phyloP scores from a whole-genome alignment of 1,140 invertebrate genomes.

The Octopus sinensis region DNA sequence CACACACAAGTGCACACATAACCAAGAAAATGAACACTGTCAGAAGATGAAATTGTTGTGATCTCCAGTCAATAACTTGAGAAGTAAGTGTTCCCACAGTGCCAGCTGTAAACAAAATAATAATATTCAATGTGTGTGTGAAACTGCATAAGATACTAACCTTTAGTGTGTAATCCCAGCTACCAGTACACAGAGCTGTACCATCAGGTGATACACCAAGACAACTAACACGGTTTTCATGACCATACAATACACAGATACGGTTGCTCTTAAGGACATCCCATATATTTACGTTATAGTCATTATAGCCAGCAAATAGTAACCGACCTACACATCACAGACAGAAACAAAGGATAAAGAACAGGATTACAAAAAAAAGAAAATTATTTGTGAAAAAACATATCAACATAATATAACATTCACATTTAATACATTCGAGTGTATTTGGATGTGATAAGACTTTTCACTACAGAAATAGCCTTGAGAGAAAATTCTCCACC shows the following conservation, averaged over 20 bases:
- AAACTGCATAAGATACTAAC: slow-evolving; percentile 59
- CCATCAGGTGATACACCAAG: slow-evolving; percentile 95
- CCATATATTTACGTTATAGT: slow-evolving; percentile 98
- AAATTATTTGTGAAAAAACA: too few relatives aligned
- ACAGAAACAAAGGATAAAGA: neutral
- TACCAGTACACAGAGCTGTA: slow-evolving; percentile 92
- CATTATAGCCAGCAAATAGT: slow-evolving; percentile 97
- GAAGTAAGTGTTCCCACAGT: too few relatives aligned
- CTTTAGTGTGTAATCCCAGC: slow-evolving; percentile 95
- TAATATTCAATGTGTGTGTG: too few relatives aligned
- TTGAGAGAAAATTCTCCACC: too few relatives aligned
- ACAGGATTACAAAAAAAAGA: neutral
- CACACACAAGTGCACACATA: too few relatives aligned
- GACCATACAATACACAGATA: slow-evolving; percentile 89
- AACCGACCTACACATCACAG: slow-evolving; percentile 69
- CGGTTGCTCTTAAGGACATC: slow-evolving; percentile 92
- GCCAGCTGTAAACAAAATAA: too few relatives aligned
- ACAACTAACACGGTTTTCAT: slow-evolving; percentile 96
- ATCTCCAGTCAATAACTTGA: too few relatives aligned
- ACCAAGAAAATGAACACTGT: too few relatives aligned
- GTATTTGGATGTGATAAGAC: neutral
- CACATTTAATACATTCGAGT: neutral
- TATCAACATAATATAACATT: neutral
- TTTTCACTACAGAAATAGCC: too few relatives aligned
- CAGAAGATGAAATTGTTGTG: too few relatives aligned